Base-by-base conservation (phyloP, 2,888 invertebrate genomes). In the Phengaris alcon region DNA sequence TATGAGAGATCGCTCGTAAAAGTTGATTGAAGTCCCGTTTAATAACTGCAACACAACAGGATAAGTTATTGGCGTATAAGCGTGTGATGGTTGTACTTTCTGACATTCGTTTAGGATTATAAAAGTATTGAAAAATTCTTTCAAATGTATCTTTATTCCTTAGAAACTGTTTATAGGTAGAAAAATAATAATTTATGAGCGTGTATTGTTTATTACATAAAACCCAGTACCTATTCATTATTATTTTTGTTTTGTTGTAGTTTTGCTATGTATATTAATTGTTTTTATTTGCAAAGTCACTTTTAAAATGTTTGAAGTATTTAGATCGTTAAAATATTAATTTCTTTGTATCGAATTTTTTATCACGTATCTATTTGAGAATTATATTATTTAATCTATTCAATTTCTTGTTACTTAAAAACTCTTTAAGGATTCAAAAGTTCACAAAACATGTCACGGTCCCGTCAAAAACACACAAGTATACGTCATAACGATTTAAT, bases 1-100 rank as follows among this genome's bases (percentile, higher is more conserved):
- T 93, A 93, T 88, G 91, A 79, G 86, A 84, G 85, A 88, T 86
- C 82, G 86, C 82, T 91, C 93, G 91, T 93, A 93, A 93, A 93
- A 86, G 80, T 86, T 91, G 91, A 93, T 93, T 93, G 92, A 92
- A 88, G 84, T 82, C 84, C 80, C 81, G 83, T 88, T 90, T 91
- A 87, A 88, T 89, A 84, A 81, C 81, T 79, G 68, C 51, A 64
- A 77, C 78, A 87, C 89, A 89, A 89, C 84, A 79, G 80, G 77
- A 81, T 81, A 82, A 84, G 82, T 85, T 87, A 88, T 87, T 82
- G 85, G 83, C 80, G 82, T 79, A 82, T 81, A 80, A 82, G 82
- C 81, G 80, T 81, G 82, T 81, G 79, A 82, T 81, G 81, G 81
- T 82, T 84, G 81, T 80, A 82, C 79, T 82, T 83, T 82, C 82